Conservation (phyloP, 2,113 vertebrate genomes). For the Fulmarus glacialis region DNA sequence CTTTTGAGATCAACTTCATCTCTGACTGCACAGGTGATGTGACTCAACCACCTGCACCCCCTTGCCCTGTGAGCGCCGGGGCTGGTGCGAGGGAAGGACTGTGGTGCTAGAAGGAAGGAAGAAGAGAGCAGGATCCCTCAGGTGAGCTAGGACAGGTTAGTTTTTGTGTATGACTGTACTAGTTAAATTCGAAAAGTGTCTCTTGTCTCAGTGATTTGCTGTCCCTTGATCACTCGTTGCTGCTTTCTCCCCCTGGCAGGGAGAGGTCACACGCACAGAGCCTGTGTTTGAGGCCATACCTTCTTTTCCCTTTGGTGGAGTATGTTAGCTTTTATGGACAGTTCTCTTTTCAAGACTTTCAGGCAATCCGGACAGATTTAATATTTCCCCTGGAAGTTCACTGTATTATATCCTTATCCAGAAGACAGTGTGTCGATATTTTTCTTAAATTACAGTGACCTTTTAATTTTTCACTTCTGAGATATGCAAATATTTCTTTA, state of each 20-base stretch:
- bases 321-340: background rate
- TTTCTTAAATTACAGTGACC: background rate
- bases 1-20: background rate
- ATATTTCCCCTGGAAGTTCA: background rate
- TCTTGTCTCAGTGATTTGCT: background rate
- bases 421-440: background rate
- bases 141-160: background rate
- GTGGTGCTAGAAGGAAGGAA: background rate
- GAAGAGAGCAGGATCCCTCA: background rate
- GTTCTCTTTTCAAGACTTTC: background rate
- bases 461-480: background rate
- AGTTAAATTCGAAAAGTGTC: background rate
- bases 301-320: background rate
- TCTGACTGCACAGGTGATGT: background rate
- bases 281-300: background rate
- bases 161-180: background rate
- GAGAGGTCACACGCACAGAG: background rate
- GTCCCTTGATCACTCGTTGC: background rate
- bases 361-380: background rate
- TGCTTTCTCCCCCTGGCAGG: background rate
- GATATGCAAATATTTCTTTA: background rate
- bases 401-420: background rate
- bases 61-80: fast-evolving
- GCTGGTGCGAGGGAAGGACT: background rate
- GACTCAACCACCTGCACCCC: too few relatives aligned